phyloP scores from a whole-genome alignment of 2,797 vertebrate genomes.

The Argyrosomus regius region DNA sequence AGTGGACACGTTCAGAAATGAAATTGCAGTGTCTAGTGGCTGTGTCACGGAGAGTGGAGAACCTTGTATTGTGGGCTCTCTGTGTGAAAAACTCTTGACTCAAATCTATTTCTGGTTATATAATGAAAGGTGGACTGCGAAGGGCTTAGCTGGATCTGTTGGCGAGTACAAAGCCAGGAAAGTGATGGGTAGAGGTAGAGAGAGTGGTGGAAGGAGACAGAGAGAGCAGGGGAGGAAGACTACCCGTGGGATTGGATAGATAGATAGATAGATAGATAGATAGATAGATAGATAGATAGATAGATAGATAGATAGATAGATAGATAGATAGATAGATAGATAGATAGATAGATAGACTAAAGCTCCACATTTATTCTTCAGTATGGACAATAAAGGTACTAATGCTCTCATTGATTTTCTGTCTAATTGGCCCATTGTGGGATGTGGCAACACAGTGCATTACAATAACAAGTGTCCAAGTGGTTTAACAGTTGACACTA shows the following conservation, averaged over 20 bases:
- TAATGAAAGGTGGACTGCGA: constrained; percentile 75
- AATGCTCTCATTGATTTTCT: constrained; percentile 32
- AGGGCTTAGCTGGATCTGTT: constrained; percentile 63
- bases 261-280: constrained; percentile 35
- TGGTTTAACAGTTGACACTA: background rate
- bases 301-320: constrained; percentile 22
- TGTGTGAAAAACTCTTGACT: constrained; percentile 69
- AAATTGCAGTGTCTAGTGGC: constrained; percentile 70
- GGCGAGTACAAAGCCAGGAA: constrained; percentile 50
- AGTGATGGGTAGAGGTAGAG: constrained; percentile 16
- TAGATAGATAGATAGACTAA: constrained; percentile 6
- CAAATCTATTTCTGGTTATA: constrained; percentile 77
- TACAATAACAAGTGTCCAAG: constrained; percentile 4
- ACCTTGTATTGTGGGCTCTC: constrained; percentile 61
- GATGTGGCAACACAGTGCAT: constrained; percentile 5
- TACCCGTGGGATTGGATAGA: constrained; percentile 11
- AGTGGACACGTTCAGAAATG: constrained; percentile 66
- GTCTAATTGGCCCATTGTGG: constrained; percentile 18
- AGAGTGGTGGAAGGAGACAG: constrained; percentile 11
- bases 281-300: constrained; percentile 29
- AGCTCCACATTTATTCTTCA: background rate
- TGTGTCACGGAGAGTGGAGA: constrained; percentile 68
- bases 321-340: constrained; percentile 16
- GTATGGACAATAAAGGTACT: constrained; percentile 14
- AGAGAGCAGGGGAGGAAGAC: background rate